phyloP scores from a whole-genome alignment of 2,113 vertebrate species.

The Megaceryle torquata region DNA sequence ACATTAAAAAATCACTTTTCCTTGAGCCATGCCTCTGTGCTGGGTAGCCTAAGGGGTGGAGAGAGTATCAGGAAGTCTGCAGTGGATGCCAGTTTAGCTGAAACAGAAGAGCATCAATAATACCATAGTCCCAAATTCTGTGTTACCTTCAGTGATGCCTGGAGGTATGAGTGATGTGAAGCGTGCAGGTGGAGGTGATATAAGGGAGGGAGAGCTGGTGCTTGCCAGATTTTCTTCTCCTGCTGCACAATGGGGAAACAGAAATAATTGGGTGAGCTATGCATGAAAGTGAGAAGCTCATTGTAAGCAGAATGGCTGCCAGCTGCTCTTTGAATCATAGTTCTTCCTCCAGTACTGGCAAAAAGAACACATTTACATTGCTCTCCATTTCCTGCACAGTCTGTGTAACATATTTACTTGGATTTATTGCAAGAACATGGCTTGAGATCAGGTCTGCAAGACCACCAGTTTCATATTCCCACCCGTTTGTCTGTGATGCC shows the following conservation, averaged over 20 bases:
- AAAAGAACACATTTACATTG: not conserved
- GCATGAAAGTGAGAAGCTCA: not conserved
- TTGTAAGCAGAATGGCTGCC: not conserved
- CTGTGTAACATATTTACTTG: not conserved
- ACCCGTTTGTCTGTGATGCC: not conserved
- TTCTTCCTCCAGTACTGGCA: not conserved
- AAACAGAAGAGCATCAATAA: not conserved
- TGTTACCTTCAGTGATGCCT: not conserved
- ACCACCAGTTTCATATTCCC: not conserved
- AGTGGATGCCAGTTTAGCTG: not conserved
- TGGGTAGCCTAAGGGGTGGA: not conserved
- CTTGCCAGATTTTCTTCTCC: not conserved
- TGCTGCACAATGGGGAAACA: not conserved
- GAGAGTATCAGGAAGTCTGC: not conserved
- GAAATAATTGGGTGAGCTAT: not conserved
- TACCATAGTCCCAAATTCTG: fast-evolving
- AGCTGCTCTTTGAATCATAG: not conserved
- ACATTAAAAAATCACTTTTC: not conserved
- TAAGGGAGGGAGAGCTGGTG: not conserved
- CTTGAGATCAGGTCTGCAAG: not conserved
- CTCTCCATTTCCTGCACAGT: not conserved
- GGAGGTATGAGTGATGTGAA: not conserved
- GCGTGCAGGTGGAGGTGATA: not conserved
- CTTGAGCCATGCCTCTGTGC: not conserved
- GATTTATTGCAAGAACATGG: not conserved